A percentile compares a stretch with the other conserved stretches of the same genome.
These are phyloP conservation scores for Eulithis prunata DNA, from an alignment of 2,888 invertebrate species.

Conservation along the genomic window DNA sequence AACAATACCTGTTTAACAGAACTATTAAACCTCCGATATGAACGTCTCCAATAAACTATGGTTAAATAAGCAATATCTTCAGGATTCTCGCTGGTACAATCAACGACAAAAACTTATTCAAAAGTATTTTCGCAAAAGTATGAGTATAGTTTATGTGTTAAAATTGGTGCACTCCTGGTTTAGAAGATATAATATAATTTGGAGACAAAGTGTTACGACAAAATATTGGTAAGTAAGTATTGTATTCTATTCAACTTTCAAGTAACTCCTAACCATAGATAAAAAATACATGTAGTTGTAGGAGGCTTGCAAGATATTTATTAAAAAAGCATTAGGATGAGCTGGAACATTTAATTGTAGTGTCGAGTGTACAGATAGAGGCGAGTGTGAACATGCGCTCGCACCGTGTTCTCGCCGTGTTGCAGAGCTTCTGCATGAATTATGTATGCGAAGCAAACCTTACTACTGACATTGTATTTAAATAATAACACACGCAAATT, in stretches of 20 bases:
- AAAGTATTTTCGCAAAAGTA: not conserved
- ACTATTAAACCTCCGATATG: constrained; percentile 4
- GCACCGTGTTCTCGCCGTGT: constrained; percentile 2
- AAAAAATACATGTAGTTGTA: too few species aligned
- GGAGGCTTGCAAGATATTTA: too few species aligned
- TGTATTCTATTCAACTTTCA: too few species aligned
- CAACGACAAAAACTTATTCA: not conserved
- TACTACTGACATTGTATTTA: constrained; percentile 32
- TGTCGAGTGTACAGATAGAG: not conserved
- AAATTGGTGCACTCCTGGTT: too few species aligned
- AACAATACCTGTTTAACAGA: constrained; percentile 10
- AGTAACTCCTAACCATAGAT: too few species aligned
- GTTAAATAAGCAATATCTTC: constrained; percentile 16
- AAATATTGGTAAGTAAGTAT: too few species aligned
- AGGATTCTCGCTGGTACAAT: not conserved
- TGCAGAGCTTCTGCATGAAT: constrained; percentile 17
- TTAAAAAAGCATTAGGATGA: too few species aligned
- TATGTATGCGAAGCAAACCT: constrained; percentile 25
- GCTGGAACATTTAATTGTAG: not conserved
- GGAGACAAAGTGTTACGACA: too few species aligned
- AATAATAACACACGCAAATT: constrained; percentile 26
- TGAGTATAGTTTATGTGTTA: too few species aligned
- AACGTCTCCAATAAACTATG: constrained; percentile 9
- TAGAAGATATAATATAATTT: too few species aligned
- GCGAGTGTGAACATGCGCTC: constrained; percentile 5